Conservation (phyloP, 2,797 vertebrate genomes). For the Hippocampus kuda region DNA sequence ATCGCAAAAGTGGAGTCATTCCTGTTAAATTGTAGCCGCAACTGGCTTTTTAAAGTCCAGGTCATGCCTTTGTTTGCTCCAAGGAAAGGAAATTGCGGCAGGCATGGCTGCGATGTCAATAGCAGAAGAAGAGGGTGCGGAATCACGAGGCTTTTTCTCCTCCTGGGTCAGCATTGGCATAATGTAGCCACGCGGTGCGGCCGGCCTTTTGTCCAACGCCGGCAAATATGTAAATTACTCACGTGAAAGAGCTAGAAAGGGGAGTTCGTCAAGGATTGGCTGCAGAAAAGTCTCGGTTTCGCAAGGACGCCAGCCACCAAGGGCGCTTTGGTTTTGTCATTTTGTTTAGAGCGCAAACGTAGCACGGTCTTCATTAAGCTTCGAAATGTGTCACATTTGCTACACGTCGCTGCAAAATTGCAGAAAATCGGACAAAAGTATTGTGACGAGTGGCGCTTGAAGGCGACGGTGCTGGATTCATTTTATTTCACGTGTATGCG, state of each 20-base stretch:
- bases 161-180: not conserved
- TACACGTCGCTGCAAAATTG: not conserved
- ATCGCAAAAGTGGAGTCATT: not conserved
- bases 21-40: not conserved
- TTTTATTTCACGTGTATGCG: too few relatives aligned
- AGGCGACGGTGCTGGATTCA: too few relatives aligned
- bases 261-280: not conserved
- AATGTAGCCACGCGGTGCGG: not conserved
- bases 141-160: not conserved
- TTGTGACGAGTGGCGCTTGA: not conserved
- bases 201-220: not conserved
- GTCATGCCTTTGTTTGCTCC: not conserved
- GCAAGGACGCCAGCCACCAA: not conserved
- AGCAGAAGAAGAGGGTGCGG: not conserved
- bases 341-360: too few relatives aligned
- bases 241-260: not conserved
- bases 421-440: not conserved
- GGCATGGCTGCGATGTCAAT: not conserved
- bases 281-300: not conserved
- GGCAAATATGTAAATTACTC: not conserved
- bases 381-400: not conserved
- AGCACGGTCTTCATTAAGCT: too few relatives aligned
- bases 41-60: not conserved
- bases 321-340: not conserved
- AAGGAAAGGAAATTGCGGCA: not conserved